phyloP scores from a whole-genome alignment of 1,140 invertebrate genomes.

The Tachypleus tridentatus region DNA sequence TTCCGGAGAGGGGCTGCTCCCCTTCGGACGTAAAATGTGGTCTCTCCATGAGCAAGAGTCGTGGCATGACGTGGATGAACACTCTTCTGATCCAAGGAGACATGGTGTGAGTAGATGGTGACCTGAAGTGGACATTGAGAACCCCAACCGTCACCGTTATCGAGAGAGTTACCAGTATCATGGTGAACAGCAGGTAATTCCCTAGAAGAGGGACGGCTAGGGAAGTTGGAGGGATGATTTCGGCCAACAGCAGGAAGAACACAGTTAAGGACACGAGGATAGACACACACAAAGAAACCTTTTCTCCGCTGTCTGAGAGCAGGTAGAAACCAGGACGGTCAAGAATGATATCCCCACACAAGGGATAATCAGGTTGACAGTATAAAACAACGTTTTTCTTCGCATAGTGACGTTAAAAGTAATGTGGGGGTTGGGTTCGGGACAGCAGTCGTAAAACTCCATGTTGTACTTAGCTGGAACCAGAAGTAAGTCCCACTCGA shows the following conservation, averaged over 20 bases:
- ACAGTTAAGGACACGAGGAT: slow-evolving; percentile 97
- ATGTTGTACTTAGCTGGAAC: slow-evolving; percentile 80
- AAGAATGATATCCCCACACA: slow-evolving; percentile 93
- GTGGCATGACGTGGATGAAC: slow-evolving; percentile 80
- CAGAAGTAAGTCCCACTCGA: slow-evolving; percentile 92
- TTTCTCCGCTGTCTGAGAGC: slow-evolving; percentile 96
- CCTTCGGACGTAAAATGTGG: slow-evolving; percentile 33
- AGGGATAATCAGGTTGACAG: slow-evolving; percentile 90
- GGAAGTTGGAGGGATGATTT: slow-evolving; percentile 97
- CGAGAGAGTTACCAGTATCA: slow-evolving; percentile 91
- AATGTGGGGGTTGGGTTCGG: slow-evolving; percentile 56
- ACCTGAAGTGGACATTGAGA: slow-evolving; percentile 97
- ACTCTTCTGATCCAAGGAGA: slow-evolving; percentile 72
- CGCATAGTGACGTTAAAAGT: slow-evolving; percentile 95
- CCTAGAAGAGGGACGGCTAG: slow-evolving; percentile 89
- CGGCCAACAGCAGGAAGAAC: slow-evolving; percentile 95
- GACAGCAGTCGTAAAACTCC: slow-evolving; percentile 61
- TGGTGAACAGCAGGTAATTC: slow-evolving; percentile 97
- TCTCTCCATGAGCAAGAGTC: slow-evolving; percentile 37
- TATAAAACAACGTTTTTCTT: slow-evolving; percentile 93
- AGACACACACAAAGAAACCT: slow-evolving; percentile 55
- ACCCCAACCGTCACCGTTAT: slow-evolving; percentile 96
- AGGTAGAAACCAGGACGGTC: slow-evolving; percentile 97
- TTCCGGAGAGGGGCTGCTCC: slow-evolving; percentile 4
- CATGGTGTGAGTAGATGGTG: slow-evolving; percentile 92